These are phyloP conservation scores for Aphelenchoides fujianensis DNA, from an alignment of 1,140 invertebrate genomes.

Conservation along the genomic window DNA sequence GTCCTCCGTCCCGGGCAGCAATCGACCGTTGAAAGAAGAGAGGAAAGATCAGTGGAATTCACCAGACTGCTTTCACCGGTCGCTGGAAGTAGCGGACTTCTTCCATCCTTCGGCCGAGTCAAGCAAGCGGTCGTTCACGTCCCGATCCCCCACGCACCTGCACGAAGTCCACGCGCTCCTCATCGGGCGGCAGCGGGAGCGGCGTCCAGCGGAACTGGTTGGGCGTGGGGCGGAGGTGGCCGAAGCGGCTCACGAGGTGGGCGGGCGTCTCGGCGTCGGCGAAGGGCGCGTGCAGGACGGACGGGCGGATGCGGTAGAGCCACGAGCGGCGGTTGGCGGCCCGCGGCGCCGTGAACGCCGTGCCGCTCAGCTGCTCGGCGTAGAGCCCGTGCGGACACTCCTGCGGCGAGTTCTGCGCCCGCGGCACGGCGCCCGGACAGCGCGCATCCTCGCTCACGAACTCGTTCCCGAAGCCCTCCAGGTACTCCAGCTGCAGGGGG, in stretches of 20 bases:
- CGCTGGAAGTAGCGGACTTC: constrained; percentile 81
- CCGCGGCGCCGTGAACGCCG: constrained; percentile 88
- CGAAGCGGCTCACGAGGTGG: constrained; percentile 63
- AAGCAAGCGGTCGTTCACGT: no score
- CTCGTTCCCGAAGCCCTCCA: constrained; percentile 87
- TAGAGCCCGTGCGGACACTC: constrained; percentile 88
- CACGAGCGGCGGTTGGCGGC: constrained; percentile 78
- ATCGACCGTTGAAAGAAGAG: no score
- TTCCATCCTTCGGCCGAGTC: constrained; percentile 79
- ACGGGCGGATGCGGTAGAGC: constrained; percentile 89
- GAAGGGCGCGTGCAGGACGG: constrained; percentile 78
- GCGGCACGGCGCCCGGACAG: constrained; percentile 78
- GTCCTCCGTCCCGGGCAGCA: no score
- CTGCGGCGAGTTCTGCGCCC: constrained; percentile 83
- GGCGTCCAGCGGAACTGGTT: constrained; percentile 81
- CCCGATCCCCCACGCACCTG: constrained; percentile 95
- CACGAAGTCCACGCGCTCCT: constrained; percentile 63
- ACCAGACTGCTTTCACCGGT: no score
- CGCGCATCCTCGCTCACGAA: constrained; percentile 82
- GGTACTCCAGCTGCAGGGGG: constrained; percentile 70
- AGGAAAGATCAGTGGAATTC: no score
- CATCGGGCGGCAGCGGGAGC: constrained; percentile 74
- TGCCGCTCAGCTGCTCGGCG: constrained; percentile 91
- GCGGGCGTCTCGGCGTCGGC: constrained; percentile 62
- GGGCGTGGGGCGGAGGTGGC: constrained; percentile 50